phyloP scores from a whole-genome alignment of 1,140 invertebrate species.

The Temnothorax longispinosus region DNA sequence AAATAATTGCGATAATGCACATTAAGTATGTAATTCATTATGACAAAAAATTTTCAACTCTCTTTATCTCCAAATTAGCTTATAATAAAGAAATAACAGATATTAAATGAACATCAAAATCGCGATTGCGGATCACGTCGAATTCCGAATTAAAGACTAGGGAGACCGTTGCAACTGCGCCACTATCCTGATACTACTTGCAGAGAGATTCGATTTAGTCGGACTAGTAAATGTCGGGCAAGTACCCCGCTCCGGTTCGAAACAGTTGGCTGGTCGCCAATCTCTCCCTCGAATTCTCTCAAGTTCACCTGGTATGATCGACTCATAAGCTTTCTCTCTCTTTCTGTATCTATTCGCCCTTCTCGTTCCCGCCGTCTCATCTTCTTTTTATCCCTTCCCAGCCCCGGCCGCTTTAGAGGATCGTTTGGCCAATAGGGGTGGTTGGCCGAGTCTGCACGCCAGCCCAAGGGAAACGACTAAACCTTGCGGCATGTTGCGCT shows the following conservation, averaged over 20 bases:
- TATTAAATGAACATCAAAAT: neutral
- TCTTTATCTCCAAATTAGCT: neutral
- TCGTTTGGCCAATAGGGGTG: conserved; percentile 72
- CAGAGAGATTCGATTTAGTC: conserved; percentile 49
- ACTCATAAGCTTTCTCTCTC: conserved; percentile 63
- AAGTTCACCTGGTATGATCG: conserved; percentile 73
- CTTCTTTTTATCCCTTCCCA: conserved; percentile 56
- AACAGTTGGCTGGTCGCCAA: conserved; percentile 67
- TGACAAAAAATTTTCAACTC: neutral
- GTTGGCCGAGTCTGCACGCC: conserved; percentile 66
- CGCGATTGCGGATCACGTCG: neutral
- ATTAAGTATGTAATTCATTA: neutral
- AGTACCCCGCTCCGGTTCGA: conserved; percentile 36
- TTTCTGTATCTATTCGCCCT: conserved; percentile 9
- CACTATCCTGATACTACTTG: conserved; percentile 20
- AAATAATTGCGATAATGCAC: neutral
- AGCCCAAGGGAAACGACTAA: conserved; percentile 49
- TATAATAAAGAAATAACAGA: neutral
- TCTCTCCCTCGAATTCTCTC: conserved; percentile 65
- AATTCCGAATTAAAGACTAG: neutral
- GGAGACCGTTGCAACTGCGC: neutral
- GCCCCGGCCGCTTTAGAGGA: conserved; percentile 61
- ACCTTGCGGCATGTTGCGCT: conserved; percentile 60
- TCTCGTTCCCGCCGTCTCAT: conserved; percentile 55
- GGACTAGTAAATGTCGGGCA: conserved; percentile 73